A percentile compares a stretch with the other conserved stretches of the same genome.
Evolutionary conservation across 35 echinoderm and acorn worm species (phyloP).

Genomic region (Lytechinus variegatus): DNA sequence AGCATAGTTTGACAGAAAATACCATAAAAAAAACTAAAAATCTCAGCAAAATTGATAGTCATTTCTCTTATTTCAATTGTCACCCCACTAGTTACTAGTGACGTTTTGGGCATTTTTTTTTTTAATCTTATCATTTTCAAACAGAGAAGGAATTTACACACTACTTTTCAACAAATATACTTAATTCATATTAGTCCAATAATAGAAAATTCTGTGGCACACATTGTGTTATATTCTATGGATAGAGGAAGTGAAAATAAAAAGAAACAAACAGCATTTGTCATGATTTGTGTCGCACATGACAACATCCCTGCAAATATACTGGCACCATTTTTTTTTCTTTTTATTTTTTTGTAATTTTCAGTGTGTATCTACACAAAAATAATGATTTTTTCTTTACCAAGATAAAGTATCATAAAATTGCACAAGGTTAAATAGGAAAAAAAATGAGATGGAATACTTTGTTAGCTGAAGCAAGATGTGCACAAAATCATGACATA

Average conservation of each 20-base stretch:
- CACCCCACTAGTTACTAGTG: not conserved
- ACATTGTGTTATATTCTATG: constrained; percentile 5
- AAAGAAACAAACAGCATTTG: not conserved
- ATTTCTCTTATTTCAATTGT: constrained; percentile 15
- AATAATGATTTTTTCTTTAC: not conserved
- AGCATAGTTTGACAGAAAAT: constrained; percentile 7
- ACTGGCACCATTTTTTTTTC: constrained; percentile 26
- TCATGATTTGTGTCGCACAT: constrained; percentile 18
- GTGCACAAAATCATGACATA: constrained; percentile 23
- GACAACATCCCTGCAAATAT: constrained; percentile 23
- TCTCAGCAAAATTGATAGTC: constrained; percentile 11
- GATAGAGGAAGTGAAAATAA: not conserved
- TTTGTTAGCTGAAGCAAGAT: constrained; percentile 44
- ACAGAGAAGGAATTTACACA: not conserved
- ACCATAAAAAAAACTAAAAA: not conserved
- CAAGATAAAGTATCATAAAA: not conserved
- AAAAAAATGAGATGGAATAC: constrained; percentile 55
- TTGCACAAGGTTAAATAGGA: constrained; percentile 42
- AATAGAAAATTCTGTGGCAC: constrained; percentile 17
- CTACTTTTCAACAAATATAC: not conserved
- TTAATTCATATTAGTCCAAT: not conserved
- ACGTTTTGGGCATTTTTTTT: not conserved
- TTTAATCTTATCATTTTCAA: not conserved
- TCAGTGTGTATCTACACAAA: not conserved
- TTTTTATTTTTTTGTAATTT: not conserved